Conservation (phyloP, 2,797 vertebrate species). For the Falco rusticolus region DNA sequence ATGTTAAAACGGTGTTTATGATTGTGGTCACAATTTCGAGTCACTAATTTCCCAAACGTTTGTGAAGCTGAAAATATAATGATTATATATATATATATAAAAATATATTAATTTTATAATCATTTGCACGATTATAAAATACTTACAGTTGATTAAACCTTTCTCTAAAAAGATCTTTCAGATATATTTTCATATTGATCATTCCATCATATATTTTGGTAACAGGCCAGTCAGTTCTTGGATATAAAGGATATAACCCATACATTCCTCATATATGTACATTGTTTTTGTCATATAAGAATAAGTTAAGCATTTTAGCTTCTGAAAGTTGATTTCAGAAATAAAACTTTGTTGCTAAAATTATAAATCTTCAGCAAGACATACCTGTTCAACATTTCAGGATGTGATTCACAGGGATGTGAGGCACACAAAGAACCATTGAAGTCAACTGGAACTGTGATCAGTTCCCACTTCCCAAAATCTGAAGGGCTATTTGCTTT, state of each 20-base stretch:
- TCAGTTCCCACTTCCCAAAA: constrained; percentile 11
- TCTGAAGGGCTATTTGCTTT: constrained; percentile 32
- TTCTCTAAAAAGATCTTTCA: neutral
- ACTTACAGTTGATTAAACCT: neutral
- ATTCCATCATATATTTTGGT: neutral
- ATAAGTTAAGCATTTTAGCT: neutral
- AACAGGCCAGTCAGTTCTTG: neutral
- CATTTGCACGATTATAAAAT: neutral
- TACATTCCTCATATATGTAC: neutral
- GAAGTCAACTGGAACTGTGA: constrained; percentile 20
- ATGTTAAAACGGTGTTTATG: neutral
- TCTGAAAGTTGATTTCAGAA: constrained; percentile 3
- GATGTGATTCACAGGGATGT: neutral
- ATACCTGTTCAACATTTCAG: neutral
- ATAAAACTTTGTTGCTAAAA: neutral
- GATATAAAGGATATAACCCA: neutral
- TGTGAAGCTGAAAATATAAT: neutral
- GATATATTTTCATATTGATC: constrained; percentile 17
- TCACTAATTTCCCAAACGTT: neutral
- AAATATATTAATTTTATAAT: neutral
- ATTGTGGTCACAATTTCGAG: neutral
- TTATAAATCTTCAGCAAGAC: neutral
- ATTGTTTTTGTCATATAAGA: neutral
- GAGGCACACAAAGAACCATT: constrained; percentile 2
- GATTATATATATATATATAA: neutral